Evolutionary conservation across 2,113 vertebrate genomes (phyloP).

Genomic region (Plecotus auritus): DNA sequence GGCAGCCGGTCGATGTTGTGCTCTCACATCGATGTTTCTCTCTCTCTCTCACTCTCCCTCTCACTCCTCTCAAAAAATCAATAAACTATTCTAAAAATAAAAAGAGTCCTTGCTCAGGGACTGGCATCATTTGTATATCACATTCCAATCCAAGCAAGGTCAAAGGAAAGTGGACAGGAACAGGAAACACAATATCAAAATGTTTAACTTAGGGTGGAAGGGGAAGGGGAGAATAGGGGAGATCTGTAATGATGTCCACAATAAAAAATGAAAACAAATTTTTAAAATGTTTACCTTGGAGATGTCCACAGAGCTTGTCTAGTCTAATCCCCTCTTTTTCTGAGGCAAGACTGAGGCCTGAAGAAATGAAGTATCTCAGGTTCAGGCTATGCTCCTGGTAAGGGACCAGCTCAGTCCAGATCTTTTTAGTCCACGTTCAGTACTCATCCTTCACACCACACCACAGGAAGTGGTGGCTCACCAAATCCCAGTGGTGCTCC

Average conservation of each 20-base stretch:
- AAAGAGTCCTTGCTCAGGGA: not conserved
- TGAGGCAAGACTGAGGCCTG: not conserved
- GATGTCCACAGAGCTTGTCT: not conserved
- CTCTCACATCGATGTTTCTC: too few species aligned
- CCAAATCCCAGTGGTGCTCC: fast-evolving
- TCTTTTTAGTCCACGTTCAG: not conserved
- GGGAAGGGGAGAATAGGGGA: too few species aligned
- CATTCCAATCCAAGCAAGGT: not conserved
- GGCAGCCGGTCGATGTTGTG: too few species aligned
- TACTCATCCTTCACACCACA: not conserved
- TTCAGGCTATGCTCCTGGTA: not conserved
- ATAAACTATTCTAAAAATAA: too few species aligned
- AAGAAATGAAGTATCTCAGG: not conserved
- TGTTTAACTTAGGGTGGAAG: not conserved
- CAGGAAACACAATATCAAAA: not conserved
- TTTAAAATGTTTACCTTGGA: not conserved
- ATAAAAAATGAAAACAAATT: too few species aligned
- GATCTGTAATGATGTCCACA: too few species aligned
- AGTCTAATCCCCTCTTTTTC: not conserved
- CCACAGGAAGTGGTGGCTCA: not conserved
- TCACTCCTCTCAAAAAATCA: too few species aligned
- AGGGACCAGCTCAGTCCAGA: not conserved
- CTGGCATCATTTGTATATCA: not conserved
- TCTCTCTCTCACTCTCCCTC: too few species aligned
- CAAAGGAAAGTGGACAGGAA: not conserved